A percentile compares a stretch with the other conserved stretches of the same genome.
phyloP scores from a whole-genome alignment of 2,888 invertebrate species.

The Athalia cordata region DNA sequence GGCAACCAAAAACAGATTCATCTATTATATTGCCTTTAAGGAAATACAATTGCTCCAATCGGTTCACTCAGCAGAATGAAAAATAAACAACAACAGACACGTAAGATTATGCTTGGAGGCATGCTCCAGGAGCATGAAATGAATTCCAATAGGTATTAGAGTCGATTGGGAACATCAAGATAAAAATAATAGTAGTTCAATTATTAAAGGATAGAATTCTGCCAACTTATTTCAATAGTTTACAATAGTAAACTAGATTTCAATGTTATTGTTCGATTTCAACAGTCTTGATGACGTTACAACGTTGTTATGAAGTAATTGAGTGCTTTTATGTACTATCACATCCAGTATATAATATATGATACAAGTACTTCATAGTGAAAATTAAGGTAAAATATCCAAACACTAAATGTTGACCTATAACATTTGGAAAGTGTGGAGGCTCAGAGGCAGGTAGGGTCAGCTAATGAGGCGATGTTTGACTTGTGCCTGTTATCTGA shows the following conservation, averaged over 20 bases:
- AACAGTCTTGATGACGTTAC: conserved; percentile 3
- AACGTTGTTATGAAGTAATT: conserved; percentile 3
- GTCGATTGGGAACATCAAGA: too few relatives aligned
- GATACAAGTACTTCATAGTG: conserved; percentile 26
- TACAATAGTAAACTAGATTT: conserved; percentile 4
- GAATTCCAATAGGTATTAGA: too few relatives aligned
- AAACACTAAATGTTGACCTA: conserved; percentile 39
- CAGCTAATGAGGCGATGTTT: conserved; percentile 46
- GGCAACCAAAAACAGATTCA: conserved; percentile 3
- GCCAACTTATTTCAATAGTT: background rate
- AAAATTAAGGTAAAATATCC: conserved; percentile 40
- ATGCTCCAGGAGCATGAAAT: too few relatives aligned
- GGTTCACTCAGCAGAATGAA: background rate
- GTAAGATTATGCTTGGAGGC: too few relatives aligned
- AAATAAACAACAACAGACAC: background rate
- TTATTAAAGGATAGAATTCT: background rate
- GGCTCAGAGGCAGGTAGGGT: conserved; percentile 22
- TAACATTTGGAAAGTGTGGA: conserved; percentile 42
- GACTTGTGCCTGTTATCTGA: conserved; percentile 46
- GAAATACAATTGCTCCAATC: background rate
- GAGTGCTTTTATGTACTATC: conserved; percentile 37
- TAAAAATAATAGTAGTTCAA: background rate
- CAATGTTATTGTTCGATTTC: conserved; percentile 1
- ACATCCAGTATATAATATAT: conserved; percentile 32
- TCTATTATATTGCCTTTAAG: conserved; percentile 2